Percentiles rank a stretch among this genome's conserved stretches.
Conservation (phyloP, 2,797 vertebrate species). For the Scolopax bukidnonensis region DNA sequence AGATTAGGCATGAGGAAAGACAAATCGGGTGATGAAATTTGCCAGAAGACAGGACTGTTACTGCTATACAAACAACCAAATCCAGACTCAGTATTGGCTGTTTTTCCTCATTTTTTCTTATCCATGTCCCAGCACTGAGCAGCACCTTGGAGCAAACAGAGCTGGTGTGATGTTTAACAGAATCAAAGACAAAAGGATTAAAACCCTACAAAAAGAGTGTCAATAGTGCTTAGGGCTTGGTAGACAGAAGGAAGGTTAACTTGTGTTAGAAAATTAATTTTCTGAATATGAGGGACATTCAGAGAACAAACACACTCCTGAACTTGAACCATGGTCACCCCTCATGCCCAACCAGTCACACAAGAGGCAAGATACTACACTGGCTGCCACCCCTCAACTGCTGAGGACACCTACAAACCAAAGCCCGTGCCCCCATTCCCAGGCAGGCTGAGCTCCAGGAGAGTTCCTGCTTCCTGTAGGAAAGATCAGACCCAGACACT, state of each 20-base stretch:
- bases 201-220: background rate
- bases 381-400: accelerated
- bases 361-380: background rate
- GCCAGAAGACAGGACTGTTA: background rate
- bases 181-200: background rate
- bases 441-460: accelerated
- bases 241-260: background rate
- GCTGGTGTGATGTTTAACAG: background rate
- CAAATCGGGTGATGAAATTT: background rate
- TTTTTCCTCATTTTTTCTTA: background rate
- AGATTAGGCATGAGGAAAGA: background rate
- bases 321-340: background rate
- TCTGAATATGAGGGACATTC: background rate
- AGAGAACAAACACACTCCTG: accelerated
- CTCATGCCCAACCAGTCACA: background rate
- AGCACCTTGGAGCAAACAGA: background rate
- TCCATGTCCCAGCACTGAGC: background rate
- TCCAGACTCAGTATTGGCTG: background rate
- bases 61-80: background rate
- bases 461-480: accelerated
- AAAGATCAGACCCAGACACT: background rate
- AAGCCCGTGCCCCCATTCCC: accelerated
- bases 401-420: background rate
- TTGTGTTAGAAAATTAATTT: background rate
- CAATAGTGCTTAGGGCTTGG: background rate